Conservation (phyloP, 2,797 vertebrate genomes). For the Thripadectes ignobilis region DNA sequence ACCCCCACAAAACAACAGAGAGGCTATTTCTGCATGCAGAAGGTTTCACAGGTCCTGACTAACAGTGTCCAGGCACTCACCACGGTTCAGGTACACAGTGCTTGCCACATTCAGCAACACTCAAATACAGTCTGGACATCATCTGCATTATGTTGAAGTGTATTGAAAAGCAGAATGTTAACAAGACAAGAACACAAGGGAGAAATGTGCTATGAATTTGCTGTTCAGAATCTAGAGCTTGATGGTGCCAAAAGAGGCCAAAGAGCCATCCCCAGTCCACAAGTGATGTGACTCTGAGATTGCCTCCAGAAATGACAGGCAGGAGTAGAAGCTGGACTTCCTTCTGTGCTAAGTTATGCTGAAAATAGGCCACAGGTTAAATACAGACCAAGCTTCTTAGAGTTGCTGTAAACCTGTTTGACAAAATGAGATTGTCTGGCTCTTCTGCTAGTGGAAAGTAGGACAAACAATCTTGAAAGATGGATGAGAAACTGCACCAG, state of each 20-base stretch:
- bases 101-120: background rate
- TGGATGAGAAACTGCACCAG: background rate
- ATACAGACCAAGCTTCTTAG: constrained; percentile 32
- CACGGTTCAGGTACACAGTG: background rate
- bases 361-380: constrained; percentile 32
- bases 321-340: background rate
- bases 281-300: background rate
- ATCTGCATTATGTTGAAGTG: background rate
- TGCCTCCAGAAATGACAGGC: background rate
- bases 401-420: constrained; percentile 40
- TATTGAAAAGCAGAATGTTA: background rate
- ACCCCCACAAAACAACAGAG: background rate
- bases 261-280: background rate
- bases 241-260: background rate
- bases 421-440: constrained; percentile 30
- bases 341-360: background rate
- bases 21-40: background rate
- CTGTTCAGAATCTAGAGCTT: background rate
- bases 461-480: constrained; percentile 41
- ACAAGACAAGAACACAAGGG: background rate
- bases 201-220: background rate
- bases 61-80: background rate
- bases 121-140: background rate
- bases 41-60: background rate
- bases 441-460: constrained; percentile 8